phyloP scores from a whole-genome alignment of 2,797 vertebrate genomes.

The Prionace glauca region DNA sequence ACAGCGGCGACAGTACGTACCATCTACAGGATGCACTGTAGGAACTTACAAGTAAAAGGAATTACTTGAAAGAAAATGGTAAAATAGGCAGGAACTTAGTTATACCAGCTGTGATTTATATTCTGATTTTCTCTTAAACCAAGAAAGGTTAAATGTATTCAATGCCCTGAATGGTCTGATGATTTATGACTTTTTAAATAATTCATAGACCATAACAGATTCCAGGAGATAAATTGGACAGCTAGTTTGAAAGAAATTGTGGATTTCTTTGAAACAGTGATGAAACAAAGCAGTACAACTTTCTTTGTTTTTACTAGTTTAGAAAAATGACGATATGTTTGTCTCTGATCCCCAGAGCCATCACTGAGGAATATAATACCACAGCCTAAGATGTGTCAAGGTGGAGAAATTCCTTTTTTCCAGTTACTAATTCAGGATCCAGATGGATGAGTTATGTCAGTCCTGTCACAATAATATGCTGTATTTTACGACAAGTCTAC shows the following conservation, averaged over 20 bases:
- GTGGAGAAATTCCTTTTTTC: background rate
- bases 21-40: too few species aligned
- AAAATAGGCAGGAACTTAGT: background rate
- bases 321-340: background rate
- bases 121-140: background rate
- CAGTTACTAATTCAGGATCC: background rate
- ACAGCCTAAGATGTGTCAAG: background rate
- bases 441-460: slow-evolving; percentile 17
- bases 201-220: background rate
- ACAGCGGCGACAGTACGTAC: too few species aligned
- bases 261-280: background rate
- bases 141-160: background rate
- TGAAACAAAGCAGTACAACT: background rate
- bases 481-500: slow-evolving; percentile 11
- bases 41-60: background rate
- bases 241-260: background rate
- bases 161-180: background rate
- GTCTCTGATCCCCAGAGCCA: slow-evolving; percentile 9
- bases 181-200: background rate
- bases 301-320: slow-evolving; percentile 15
- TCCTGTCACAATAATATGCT: slow-evolving; percentile 5
- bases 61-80: background rate
- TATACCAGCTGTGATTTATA: background rate
- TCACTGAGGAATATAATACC: background rate
- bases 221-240: background rate